Conservation (phyloP, 2,113 vertebrate genomes). For the Scatophagus argus region DNA sequence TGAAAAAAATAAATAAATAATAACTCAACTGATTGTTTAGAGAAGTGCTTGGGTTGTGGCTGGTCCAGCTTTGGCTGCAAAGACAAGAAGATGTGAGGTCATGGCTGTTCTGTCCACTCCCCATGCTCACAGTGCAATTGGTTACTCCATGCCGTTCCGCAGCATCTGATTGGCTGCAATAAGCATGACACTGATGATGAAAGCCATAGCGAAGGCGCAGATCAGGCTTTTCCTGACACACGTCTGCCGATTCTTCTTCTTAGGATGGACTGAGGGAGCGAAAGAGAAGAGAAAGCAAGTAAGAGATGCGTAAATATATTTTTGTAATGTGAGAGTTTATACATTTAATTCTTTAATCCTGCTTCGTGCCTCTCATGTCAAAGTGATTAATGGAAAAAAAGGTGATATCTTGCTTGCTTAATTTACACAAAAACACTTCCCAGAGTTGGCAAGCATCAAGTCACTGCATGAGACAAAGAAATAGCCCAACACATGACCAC, state of each 20-base stretch:
- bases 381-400: background rate
- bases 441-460: background rate
- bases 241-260: conserved; percentile 98
- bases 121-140: conserved; percentile 85
- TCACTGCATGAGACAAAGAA: background rate
- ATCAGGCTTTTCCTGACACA: conserved; percentile 99
- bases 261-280: conserved; percentile 89
- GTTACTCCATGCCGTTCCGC: conserved; percentile 98
- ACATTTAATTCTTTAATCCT: background rate
- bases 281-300: conserved; percentile 18
- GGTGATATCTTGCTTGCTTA: background rate
- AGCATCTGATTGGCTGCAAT: conserved; percentile 99
- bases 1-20: conserved; percentile 9
- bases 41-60: conserved; percentile 74
- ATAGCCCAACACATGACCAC: background rate
- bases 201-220: conserved; percentile 99
- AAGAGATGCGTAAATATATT: background rate
- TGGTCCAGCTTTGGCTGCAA: conserved; percentile 77
- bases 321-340: background rate
- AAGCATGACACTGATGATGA: conserved; percentile 99
- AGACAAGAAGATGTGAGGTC: conserved; percentile 71
- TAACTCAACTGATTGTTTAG: conserved; percentile 59
- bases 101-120: conserved; percentile 72
- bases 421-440: background rate
- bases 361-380: background rate